Percentiles rank a stretch among this genome's conserved stretches.
Evolutionary conservation across 2,113 vertebrate species (phyloP).

Genomic region (Hirundichthys speculiger): DNA sequence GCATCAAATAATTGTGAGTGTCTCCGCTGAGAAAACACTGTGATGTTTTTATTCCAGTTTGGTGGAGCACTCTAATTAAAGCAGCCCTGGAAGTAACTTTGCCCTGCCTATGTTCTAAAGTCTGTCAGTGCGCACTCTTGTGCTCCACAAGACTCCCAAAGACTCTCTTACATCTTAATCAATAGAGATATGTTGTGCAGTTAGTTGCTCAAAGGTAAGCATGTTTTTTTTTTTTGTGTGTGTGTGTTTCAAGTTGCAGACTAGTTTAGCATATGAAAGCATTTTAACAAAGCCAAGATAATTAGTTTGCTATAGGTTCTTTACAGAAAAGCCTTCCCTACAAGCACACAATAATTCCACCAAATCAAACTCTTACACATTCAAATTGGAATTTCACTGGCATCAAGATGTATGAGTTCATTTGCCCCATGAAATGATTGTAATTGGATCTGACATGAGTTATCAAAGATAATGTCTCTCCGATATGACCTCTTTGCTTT

Average conservation of each 20-base stretch:
- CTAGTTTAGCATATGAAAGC: neutral
- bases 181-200: slow-evolving; percentile 15
- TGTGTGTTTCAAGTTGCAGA: neutral
- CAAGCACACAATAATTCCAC: slow-evolving; percentile 1
- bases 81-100: slow-evolving; percentile 8
- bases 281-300: neutral
- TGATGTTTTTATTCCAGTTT: slow-evolving; percentile 28
- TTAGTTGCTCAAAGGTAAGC: neutral
- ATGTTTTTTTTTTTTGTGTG: neutral
- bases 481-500: slow-evolving; percentile 34
- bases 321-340: neutral
- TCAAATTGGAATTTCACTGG: slow-evolving; percentile 50
- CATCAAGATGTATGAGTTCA: slow-evolving; percentile 41
- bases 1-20: neutral
- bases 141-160: slow-evolving; percentile 32
- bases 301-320: neutral
- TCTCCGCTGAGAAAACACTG: slow-evolving; percentile 15
- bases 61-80: slow-evolving; percentile 35
- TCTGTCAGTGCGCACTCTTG: slow-evolving; percentile 26
- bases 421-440: slow-evolving; percentile 35
- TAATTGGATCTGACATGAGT: slow-evolving; percentile 55
- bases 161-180: slow-evolving; percentile 34
- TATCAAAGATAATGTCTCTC: slow-evolving; percentile 55
- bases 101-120: slow-evolving; percentile 29
- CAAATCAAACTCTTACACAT: slow-evolving; percentile 16